These are phyloP conservation scores for Centruroides sculpturatus DNA, from an alignment of 1,140 invertebrate species.

Conservation along the genomic window DNA sequence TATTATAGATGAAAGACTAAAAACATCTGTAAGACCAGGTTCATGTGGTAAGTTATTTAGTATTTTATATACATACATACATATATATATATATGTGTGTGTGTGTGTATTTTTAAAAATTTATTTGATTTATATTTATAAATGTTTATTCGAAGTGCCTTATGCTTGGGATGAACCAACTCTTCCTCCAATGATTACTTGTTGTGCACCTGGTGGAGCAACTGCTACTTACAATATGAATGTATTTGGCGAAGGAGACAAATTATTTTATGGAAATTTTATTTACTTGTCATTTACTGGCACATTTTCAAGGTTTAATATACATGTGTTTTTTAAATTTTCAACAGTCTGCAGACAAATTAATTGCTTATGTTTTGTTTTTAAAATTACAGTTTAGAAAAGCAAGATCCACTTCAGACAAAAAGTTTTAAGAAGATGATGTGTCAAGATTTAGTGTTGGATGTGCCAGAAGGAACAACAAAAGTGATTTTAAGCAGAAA, in stretches of 20 bases:
- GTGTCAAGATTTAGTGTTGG: too few relatives aligned
- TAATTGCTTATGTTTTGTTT: too few relatives aligned
- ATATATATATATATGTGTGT: too few relatives aligned
- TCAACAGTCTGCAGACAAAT: too few relatives aligned
- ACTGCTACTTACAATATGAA: constrained; percentile 65
- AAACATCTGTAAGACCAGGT: constrained; percentile 54
- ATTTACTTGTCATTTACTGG: constrained; percentile 76
- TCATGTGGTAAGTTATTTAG: constrained; percentile 29
- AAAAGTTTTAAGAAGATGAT: too few relatives aligned
- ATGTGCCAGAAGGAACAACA: too few relatives aligned
- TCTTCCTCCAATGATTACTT: constrained; percentile 45
- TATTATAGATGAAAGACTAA: constrained; percentile 40
- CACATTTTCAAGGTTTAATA: constrained; percentile 37
- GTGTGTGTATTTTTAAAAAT: background rate
- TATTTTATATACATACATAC: too few relatives aligned
- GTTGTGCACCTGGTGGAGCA: constrained; percentile 77
- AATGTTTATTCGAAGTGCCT: constrained; percentile 39
- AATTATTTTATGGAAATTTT: constrained; percentile 88
- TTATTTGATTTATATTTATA: background rate
- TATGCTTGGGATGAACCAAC: constrained; percentile 90
- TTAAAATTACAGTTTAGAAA: too few relatives aligned
- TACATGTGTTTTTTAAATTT: too few relatives aligned
- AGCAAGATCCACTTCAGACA: too few relatives aligned
- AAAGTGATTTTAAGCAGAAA: too few relatives aligned
- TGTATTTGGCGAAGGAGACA: constrained; percentile 43